Percentiles rank a stretch among this genome's conserved stretches.
These are phyloP conservation scores for Solenodon paradoxus DNA, from an alignment of 2,113 vertebrate genomes.

Conservation along the genomic window DNA sequence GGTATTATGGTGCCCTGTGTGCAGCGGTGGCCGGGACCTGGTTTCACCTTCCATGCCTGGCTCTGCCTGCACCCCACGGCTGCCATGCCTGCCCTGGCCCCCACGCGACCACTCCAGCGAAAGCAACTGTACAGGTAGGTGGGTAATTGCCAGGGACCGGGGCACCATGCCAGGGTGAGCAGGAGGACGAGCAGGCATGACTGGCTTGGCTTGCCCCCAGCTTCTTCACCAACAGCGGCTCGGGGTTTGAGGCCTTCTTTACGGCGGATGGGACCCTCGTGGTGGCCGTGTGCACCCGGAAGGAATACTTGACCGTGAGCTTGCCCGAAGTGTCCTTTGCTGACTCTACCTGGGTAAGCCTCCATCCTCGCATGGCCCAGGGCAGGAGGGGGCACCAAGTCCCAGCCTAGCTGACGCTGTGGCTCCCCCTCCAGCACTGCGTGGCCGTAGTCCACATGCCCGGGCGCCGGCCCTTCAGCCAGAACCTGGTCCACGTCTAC, in stretches of 20 bases:
- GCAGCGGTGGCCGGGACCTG: slow-evolving; percentile 92
- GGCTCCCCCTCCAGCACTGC: slow-evolving; percentile 86
- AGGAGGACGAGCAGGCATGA: neutral
- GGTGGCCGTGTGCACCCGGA: slow-evolving; percentile 97
- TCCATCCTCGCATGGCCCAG: accelerated
- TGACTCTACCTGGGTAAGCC: slow-evolving; percentile 92
- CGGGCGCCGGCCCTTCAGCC: slow-evolving; percentile 93
- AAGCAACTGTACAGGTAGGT: slow-evolving; percentile 99
- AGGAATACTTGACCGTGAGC: slow-evolving; percentile 94
- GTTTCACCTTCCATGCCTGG: slow-evolving; percentile 97
- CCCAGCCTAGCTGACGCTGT: accelerated
- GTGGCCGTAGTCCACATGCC: slow-evolving; percentile 90
- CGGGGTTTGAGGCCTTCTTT: slow-evolving; percentile 97
- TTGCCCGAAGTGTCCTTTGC: slow-evolving; percentile 87
- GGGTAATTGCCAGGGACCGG: neutral
- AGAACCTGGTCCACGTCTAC: slow-evolving; percentile 93
- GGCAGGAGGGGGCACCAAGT: accelerated
- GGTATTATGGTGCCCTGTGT: slow-evolving; percentile 96
- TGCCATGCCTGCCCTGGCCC: neutral
- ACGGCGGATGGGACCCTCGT: slow-evolving; percentile 91
- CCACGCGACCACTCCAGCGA: slow-evolving; percentile 83
- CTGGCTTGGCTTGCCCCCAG: slow-evolving; percentile 71
- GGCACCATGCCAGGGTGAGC: accelerated
- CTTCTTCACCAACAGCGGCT: slow-evolving; percentile 94
- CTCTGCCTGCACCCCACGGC: slow-evolving; percentile 89